Evolutionary conservation across 2,113 vertebrate genomes (phyloP).

Genomic region (Panthera tigris): DNA sequence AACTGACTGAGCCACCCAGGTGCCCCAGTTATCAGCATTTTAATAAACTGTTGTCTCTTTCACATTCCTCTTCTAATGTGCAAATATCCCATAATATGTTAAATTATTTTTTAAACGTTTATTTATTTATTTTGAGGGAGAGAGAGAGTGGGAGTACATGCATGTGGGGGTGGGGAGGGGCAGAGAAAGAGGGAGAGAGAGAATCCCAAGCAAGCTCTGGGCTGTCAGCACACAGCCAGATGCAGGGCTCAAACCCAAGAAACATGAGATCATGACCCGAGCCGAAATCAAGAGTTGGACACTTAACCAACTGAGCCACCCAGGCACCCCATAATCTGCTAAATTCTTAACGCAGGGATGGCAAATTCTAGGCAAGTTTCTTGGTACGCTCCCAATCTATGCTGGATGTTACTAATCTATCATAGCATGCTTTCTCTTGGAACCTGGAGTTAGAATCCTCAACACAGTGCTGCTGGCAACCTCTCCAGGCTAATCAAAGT

Average conservation of each 20-base stretch:
- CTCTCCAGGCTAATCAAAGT: neutral
- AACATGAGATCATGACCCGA: no score
- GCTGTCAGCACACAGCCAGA: no score
- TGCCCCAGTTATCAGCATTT: neutral
- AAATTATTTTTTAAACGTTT: neutral
- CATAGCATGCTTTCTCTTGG: neutral
- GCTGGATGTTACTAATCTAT: neutral
- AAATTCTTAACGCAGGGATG: neutral
- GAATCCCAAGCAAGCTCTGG: no score
- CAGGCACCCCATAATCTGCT: neutral
- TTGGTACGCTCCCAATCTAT: rapidly evolving
- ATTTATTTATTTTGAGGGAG: no score
- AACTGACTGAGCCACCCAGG: no score
- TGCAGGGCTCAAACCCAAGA: no score
- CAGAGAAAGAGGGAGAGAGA: no score
- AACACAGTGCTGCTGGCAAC: neutral
- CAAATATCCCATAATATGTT: neutral
- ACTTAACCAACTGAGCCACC: no score
- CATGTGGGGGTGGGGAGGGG: no score
- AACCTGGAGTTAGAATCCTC: neutral
- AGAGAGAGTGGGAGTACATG: no score
- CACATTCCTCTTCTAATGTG: neutral
- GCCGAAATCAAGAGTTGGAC: no score
- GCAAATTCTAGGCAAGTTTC: neutral
- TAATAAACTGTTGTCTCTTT: neutral